Percentiles rank a stretch among this genome's conserved stretches.
Evolutionary conservation across 2,113 vertebrate genomes (phyloP).

Genomic region (Cyprinodon brontotheroides): DNA sequence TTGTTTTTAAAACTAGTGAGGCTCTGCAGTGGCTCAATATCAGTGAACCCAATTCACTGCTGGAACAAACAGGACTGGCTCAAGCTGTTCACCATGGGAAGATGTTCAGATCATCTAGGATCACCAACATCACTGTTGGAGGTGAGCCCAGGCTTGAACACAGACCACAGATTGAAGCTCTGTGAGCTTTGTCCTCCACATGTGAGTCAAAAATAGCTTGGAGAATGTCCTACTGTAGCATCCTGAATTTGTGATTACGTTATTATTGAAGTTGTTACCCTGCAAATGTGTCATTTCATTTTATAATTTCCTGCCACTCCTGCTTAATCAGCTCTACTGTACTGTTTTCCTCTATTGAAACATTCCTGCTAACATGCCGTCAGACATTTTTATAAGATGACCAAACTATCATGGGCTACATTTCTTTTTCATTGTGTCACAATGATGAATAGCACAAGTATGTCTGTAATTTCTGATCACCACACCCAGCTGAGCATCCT

Average conservation of each 20-base stretch:
- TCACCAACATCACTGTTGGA: slow-evolving; percentile 77
- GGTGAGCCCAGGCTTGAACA: slow-evolving; percentile 64
- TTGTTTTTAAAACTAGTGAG: slow-evolving; percentile 73
- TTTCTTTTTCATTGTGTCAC: background rate
- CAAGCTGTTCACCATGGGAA: slow-evolving; percentile 4
- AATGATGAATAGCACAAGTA: background rate
- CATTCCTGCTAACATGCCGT: background rate
- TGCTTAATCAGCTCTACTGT: background rate
- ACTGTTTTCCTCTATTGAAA: background rate
- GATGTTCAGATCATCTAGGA: slow-evolving; percentile 60
- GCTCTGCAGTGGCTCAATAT: slow-evolving; percentile 67
- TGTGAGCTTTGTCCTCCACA: background rate
- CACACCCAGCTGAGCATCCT: background rate
- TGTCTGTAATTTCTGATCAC: background rate
- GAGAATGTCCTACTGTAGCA: slow-evolving; percentile 19
- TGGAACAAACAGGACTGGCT: slow-evolving; percentile 68
- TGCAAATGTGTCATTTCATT: background rate
- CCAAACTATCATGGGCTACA: background rate
- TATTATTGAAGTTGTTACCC: background rate
- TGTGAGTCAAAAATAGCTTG: background rate
- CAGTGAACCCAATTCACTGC: slow-evolving; percentile 52
- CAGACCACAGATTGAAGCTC: background rate
- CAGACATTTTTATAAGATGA: background rate
- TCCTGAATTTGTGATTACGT: background rate
- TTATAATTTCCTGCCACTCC: background rate